Base-by-base conservation (phyloP, 2,888 invertebrate genomes). In the Agrotis clavis region DNA sequence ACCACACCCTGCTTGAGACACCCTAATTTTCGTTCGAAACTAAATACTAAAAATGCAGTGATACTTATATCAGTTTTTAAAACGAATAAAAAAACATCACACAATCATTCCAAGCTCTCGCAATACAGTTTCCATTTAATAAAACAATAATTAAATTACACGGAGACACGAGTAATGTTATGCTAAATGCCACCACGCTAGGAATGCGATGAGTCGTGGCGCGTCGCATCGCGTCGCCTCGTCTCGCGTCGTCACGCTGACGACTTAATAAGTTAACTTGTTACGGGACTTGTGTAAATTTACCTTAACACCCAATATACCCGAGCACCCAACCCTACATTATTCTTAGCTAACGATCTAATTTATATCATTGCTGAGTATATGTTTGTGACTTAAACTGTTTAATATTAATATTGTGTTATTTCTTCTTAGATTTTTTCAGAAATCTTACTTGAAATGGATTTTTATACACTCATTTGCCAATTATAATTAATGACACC, bases 231-330 rank as follows among this genome's bases (percentile, higher is more conserved):
- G 82, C 89, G 73, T 90, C 83, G 86, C 78, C n/a, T 77, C 75
- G 65, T 53, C 45, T 86, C 87, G 84, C 89, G 87, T 83, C 86
- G 89, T 90, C 88, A 88, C 90, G 86, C 90, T 93, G 94, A 95
- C 91, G 94, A 93, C 93, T 94, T 95, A 95, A 95, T 95, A 95
- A 94, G 92, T 95, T 93, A 93, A 93, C 92, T 94, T 93, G 95
- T 93, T 92, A 94, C 90, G 91, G 91, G 92, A 90, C 91, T 90
- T 92, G 95, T 93, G 95, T 94, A 95, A 96, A 96, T 96, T 95
- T 94, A 94, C 95, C 94, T 95, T 94, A 90, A 92, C 92, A 91
- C 94, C 93, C 91, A 91, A 94, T 94, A 92, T 93, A 92, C 92
- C 87, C 89, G 88, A 89, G 87, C 89, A 89, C 91, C 89, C 82